Percentiles rank a stretch among this genome's conserved stretches.
Evolutionary conservation across 2,113 vertebrate genomes (phyloP).

Genomic region (Taurulus bubalis): DNA sequence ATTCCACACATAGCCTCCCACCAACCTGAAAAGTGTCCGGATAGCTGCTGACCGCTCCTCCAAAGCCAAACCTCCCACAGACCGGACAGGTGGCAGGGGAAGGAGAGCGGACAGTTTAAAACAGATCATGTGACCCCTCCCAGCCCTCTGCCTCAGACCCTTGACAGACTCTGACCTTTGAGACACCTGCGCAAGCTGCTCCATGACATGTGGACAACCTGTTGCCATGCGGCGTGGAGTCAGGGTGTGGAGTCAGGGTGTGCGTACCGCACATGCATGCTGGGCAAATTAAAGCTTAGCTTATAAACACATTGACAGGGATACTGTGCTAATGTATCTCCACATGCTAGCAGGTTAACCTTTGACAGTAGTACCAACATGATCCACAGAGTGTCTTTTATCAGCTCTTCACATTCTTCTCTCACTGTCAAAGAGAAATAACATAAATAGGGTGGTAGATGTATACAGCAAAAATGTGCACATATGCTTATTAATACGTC

Average conservation of each 20-base stretch:
- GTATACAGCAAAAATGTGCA: neutral
- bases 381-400: neutral
- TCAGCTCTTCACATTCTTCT: neutral
- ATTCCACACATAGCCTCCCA: slow-evolving; percentile 33
- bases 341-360: neutral
- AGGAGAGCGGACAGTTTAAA: slow-evolving; percentile 27
- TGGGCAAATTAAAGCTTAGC: neutral
- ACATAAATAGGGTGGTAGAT: neutral
- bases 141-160: slow-evolving; percentile 31
- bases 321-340: neutral
- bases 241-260: no score
- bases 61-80: slow-evolving; percentile 54
- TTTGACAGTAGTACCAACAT: neutral
- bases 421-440: neutral
- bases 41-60: slow-evolving; percentile 32
- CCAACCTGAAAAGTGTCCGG: slow-evolving; percentile 15
- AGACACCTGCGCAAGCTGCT: slow-evolving; percentile 64
- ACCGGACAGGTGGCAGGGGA: slow-evolving; percentile 52
- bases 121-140: slow-evolving; percentile 38
- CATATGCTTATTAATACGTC: neutral
- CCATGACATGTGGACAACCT: slow-evolving; percentile 44
- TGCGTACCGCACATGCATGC: neutral
- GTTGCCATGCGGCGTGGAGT: slow-evolving; percentile 15
- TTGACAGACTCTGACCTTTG: slow-evolving; percentile 42
- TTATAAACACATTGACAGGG: neutral